A percentile compares a stretch with the other conserved stretches of the same genome.
phyloP scores from a whole-genome alignment of 2,888 invertebrate species.

The Tetragonula carbonaria region DNA sequence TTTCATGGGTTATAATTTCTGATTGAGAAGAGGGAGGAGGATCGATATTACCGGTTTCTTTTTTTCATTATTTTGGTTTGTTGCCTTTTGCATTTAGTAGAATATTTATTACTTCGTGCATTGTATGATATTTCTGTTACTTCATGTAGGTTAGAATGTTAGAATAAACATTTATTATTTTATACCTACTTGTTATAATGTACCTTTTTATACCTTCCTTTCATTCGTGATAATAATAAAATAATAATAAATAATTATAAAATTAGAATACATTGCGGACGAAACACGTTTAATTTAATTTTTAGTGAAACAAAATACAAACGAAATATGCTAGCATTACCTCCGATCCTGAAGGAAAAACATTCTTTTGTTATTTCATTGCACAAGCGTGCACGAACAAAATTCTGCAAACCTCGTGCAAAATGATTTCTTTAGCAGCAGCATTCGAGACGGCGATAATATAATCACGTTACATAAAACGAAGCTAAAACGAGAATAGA shows the following conservation, averaged over 20 bases:
- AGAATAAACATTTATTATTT: too few species aligned
- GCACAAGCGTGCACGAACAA: neutral
- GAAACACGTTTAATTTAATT: neutral
- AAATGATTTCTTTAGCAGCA: neutral
- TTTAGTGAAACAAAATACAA: neutral
- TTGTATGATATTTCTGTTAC: too few species aligned
- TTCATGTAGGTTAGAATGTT: too few species aligned
- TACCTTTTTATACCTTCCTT: neutral
- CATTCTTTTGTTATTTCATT: neutral
- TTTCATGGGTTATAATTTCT: neutral
- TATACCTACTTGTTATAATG: neutral
- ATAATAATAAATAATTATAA: neutral
- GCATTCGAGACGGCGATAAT: neutral
- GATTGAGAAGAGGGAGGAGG: neutral
- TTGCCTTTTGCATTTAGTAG: neutral
- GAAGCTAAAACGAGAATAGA: slow-evolving; percentile 23
- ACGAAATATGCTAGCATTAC: neutral
- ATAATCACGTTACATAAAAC: slow-evolving; percentile 5
- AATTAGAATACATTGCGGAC: neutral
- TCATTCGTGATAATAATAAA: neutral
- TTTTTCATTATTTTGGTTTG: too few species aligned
- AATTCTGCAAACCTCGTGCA: neutral
- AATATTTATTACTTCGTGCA: neutral
- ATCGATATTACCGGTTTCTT: neutral
- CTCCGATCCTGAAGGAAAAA: neutral